phyloP scores from a whole-genome alignment of 2,888 invertebrate genomes.

The Diplazon laetatorius region DNA sequence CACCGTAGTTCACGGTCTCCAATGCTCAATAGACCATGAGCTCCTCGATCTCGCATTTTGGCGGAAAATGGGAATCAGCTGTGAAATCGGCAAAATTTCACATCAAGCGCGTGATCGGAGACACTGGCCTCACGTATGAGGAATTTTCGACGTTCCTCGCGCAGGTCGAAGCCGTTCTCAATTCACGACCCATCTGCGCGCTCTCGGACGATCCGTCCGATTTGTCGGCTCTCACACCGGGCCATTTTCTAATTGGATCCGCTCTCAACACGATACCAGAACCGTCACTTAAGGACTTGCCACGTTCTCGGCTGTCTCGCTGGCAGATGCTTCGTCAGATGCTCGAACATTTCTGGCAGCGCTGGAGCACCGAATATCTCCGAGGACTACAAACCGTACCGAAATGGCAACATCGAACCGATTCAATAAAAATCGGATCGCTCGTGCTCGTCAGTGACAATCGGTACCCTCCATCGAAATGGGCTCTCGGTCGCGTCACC shows the following conservation, averaged over 20 bases:
- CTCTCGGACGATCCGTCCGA: slow-evolving; percentile 62
- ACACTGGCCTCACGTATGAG: slow-evolving; percentile 70
- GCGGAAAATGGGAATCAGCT: slow-evolving; percentile 77
- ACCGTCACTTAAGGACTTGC: neutral
- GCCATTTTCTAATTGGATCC: slow-evolving; percentile 21
- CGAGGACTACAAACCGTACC: slow-evolving; percentile 35
- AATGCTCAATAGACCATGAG: slow-evolving; percentile 51
- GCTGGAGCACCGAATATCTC: slow-evolving; percentile 27
- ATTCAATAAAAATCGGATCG: neutral
- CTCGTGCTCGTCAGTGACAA: slow-evolving; percentile 33
- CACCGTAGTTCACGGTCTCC: too few relatives aligned
- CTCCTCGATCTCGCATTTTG: slow-evolving; percentile 71
- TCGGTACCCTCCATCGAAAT: slow-evolving; percentile 35
- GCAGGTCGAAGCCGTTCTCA: slow-evolving; percentile 75
- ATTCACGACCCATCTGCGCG: slow-evolving; percentile 73
- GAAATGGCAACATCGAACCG: slow-evolving; percentile 51
- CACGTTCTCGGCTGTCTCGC: neutral
- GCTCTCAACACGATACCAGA: slow-evolving; percentile 41
- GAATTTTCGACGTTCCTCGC: slow-evolving; percentile 72
- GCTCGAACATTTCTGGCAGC: slow-evolving; percentile 22
- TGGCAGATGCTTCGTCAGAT: slow-evolving; percentile 31
- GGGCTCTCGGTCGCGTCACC: slow-evolving; percentile 24
- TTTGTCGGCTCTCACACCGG: slow-evolving; percentile 58
- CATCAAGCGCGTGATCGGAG: slow-evolving; percentile 70
- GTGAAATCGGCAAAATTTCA: slow-evolving; percentile 76